A percentile compares a stretch with the other conserved stretches of the same genome.
phyloP scores from a whole-genome alignment of 2,888 invertebrate species.

The Ormyrus nitidulus region DNA sequence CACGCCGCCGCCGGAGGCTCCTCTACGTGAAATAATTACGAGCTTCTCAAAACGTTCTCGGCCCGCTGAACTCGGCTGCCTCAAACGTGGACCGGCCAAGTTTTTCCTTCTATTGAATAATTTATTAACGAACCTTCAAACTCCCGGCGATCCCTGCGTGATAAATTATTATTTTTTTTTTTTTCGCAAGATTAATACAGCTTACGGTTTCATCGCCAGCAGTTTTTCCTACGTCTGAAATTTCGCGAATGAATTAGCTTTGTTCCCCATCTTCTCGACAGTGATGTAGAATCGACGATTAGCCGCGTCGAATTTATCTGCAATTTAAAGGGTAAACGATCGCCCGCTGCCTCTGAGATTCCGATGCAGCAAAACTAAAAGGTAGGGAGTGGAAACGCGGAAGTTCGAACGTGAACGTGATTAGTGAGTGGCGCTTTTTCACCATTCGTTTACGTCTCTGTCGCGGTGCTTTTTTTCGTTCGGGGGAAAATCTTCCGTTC shows the following conservation, averaged over 20 bases:
- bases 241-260: neutral
- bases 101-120: too few relatives aligned
- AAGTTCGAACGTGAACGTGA: slow-evolving; percentile 39
- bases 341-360: slow-evolving; percentile 1
- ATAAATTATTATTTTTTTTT: too few relatives aligned
- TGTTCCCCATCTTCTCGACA: neutral
- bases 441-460: slow-evolving; percentile 51
- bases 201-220: too few relatives aligned
- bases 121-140: too few relatives aligned
- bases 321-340: slow-evolving; percentile 29
- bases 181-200: too few relatives aligned
- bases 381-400: neutral
- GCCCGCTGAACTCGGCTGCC: too few relatives aligned
- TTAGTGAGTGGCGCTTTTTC: slow-evolving; percentile 53
- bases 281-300: slow-evolving; percentile 8
- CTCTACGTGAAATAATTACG: slow-evolving; percentile 41
- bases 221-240: too few relatives aligned
- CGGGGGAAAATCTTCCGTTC: neutral
- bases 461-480: slow-evolving; percentile 22
- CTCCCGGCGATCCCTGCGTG: too few relatives aligned
- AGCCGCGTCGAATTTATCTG: slow-evolving; percentile 25
- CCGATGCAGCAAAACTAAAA: slow-evolving; percentile 2
- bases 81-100: too few relatives aligned
- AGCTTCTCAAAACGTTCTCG: too few relatives aligned
- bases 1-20: neutral